Percentiles rank a stretch among this genome's conserved stretches.
Evolutionary conservation across 2,888 invertebrate species (phyloP).

Genomic region (Clivina fossor): DNA sequence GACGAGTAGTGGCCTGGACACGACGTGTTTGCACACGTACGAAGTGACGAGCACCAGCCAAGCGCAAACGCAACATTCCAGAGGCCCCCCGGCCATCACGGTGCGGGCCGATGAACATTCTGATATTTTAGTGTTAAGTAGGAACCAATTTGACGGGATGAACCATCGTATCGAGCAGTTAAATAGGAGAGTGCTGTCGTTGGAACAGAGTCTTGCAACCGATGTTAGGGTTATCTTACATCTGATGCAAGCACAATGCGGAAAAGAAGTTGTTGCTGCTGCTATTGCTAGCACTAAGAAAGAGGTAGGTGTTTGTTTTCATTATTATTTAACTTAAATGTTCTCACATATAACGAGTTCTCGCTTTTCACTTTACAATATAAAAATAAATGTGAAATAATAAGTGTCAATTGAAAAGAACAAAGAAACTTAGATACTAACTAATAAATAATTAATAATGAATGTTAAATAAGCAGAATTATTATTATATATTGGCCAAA

Average conservation of each 20-base stretch:
- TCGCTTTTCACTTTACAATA: no score
- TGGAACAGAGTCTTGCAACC: constrained; percentile 72
- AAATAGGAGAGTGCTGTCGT: constrained; percentile 66
- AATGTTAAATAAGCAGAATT: no score
- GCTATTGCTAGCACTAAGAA: constrained; percentile 5
- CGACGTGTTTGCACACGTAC: neutral
- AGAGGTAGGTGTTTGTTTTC: constrained; percentile 9
- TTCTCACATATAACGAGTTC: no score
- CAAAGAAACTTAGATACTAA: no score
- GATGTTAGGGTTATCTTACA: constrained; percentile 73
- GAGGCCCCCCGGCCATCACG: neutral
- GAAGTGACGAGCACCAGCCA: neutral
- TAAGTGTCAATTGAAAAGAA: no score
- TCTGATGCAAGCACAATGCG: constrained; percentile 45
- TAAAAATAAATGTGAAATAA: no score
- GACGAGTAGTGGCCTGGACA: neutral
- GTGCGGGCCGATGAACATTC: constrained; percentile 43
- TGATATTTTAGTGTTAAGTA: constrained; percentile 50
- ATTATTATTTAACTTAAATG: neutral
- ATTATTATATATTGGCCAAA: no score
- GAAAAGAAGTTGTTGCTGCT: constrained; percentile 35
- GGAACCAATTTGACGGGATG: constrained; percentile 57
- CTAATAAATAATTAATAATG: no score
- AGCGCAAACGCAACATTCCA: constrained; percentile 20
- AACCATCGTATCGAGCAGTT: constrained; percentile 70